These are phyloP conservation scores for Lepus americanus DNA, from an alignment of 2,113 vertebrate species.

Conservation along the genomic window DNA sequence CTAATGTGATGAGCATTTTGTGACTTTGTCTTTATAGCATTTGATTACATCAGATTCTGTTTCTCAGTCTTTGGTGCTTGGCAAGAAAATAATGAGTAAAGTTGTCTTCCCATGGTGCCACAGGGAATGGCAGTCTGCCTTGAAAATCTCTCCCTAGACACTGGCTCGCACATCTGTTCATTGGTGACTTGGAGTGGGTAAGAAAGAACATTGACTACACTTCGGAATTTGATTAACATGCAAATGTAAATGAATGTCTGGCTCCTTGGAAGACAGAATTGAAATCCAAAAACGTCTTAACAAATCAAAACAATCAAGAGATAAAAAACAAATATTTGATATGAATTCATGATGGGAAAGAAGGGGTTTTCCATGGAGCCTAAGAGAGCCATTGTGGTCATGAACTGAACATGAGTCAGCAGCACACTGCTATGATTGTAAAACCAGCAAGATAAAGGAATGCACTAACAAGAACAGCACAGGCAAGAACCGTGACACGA, in stretches of 20 bases:
- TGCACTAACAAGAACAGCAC: conserved; percentile 52
- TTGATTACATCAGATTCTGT: background rate
- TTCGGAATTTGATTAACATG: background rate
- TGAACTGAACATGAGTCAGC: conserved; percentile 42
- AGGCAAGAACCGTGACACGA: conserved; percentile 7
- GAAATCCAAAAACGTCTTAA: conserved; percentile 37
- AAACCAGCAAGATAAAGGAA: conserved; percentile 53
- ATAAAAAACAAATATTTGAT: conserved; percentile 36
- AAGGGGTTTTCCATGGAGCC: background rate
- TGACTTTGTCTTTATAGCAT: background rate
- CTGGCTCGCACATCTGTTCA: background rate
- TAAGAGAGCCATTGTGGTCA: background rate
- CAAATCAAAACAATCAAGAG: background rate
- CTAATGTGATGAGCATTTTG: background rate
- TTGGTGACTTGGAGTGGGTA: background rate
- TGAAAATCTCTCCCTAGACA: background rate
- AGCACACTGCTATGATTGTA: background rate
- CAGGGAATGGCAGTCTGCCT: background rate
- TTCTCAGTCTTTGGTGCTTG: background rate
- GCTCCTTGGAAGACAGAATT: conserved; percentile 1
- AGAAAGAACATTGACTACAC: background rate
- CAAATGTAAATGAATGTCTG: background rate
- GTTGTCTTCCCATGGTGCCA: background rate
- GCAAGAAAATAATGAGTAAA: background rate
- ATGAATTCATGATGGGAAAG: background rate